Conservation (phyloP, 2,113 vertebrate genomes). For the Melanocharis versteri region DNA sequence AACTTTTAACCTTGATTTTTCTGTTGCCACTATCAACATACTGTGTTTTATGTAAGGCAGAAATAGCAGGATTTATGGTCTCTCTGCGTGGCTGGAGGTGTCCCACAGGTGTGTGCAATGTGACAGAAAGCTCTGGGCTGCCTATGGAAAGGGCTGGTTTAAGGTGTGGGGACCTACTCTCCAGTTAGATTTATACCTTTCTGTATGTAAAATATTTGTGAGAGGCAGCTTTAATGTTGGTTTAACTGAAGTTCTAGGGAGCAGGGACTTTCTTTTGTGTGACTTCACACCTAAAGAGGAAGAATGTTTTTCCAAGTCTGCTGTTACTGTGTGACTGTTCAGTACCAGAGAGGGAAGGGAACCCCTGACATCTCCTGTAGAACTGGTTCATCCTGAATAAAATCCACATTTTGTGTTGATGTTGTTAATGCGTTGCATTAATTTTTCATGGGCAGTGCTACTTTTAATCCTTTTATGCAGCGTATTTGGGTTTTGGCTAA, state of each 20-base stretch:
- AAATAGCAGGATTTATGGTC: background rate
- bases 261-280: background rate
- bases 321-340: background rate
- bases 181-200: background rate
- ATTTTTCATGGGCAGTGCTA: background rate
- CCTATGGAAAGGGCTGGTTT: background rate
- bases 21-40: background rate
- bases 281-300: background rate
- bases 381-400: background rate
- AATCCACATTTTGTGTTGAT: background rate
- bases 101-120: background rate
- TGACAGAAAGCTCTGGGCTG: background rate
- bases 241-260: background rate
- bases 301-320: background rate
- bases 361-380: background rate
- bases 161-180: background rate
- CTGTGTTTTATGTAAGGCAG: background rate
- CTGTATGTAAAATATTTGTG: accelerated
- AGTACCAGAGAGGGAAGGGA: background rate
- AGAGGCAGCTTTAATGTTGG: background rate
- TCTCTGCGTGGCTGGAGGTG: background rate
- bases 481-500: background rate
- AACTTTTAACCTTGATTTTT: background rate
- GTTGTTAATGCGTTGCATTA: background rate
- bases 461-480: background rate